Evolutionary conservation across 1,140 invertebrate species (phyloP).

Genomic region (Drosophila carrolli): DNA sequence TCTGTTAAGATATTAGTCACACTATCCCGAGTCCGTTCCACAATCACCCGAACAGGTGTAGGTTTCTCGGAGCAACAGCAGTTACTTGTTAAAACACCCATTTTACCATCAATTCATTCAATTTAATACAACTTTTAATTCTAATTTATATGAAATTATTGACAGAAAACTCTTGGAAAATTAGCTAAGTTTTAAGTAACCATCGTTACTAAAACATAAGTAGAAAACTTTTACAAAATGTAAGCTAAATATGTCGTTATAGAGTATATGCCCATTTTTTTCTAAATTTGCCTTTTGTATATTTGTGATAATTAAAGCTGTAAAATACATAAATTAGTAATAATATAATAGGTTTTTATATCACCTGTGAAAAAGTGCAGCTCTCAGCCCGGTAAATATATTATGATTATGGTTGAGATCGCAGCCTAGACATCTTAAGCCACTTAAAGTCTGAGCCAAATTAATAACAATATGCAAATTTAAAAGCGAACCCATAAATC

Average conservation of each 20-base stretch:
- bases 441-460: slow-evolving; percentile 22
- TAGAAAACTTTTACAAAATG: no score
- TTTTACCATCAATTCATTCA: neutral
- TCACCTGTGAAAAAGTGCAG: neutral
- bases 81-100: neutral
- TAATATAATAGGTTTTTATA: neutral
- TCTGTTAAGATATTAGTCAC: slow-evolving; percentile 3
- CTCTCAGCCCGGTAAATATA: neutral
- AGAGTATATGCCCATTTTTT: no score
- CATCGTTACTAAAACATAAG: no score
- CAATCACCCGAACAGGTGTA: neutral
- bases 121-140: neutral
- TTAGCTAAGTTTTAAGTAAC: no score
- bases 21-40: neutral
- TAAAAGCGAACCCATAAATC: slow-evolving; percentile 39
- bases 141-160: no score
- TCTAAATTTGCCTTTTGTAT: no score
- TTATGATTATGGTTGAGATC: slow-evolving; percentile 1
- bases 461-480: slow-evolving; percentile 58
- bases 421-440: slow-evolving; percentile 12
- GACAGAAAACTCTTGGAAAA: no score
- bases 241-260: no score
- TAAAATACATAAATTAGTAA: no score
- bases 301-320: no score
- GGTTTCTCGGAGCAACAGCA: neutral